phyloP scores from a whole-genome alignment of 2,888 invertebrate species.

The Xylophagus ater region DNA sequence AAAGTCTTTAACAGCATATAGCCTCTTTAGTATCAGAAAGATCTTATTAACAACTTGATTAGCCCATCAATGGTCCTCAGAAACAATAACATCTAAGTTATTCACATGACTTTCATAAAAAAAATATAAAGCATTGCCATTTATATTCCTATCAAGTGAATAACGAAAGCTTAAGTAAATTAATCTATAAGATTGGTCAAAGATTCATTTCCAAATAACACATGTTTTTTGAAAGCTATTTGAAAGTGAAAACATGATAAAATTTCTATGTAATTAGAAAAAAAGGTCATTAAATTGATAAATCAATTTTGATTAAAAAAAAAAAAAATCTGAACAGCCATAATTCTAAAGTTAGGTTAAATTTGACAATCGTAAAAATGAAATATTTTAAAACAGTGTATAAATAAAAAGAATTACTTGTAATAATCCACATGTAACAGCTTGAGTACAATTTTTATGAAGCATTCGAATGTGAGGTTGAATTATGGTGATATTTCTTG shows the following conservation, averaged over 20 bases:
- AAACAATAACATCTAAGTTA: too few relatives aligned
- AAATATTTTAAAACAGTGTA: neutral
- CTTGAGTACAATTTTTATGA: conserved; percentile 29
- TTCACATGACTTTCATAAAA: too few relatives aligned
- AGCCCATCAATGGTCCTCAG: too few relatives aligned
- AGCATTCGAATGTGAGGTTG: conserved; percentile 31
- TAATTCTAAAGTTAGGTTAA: conserved; percentile 7
- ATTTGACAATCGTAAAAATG: neutral
- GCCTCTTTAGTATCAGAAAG: too few relatives aligned
- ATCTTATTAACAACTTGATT: too few relatives aligned
- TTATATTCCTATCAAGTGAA: too few relatives aligned
- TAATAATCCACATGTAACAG: conserved; percentile 24
- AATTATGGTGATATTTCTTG: conserved; percentile 17
- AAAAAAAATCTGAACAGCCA: neutral
- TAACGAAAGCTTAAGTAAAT: too few relatives aligned
- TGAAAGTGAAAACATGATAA: neutral
- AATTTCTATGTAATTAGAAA: neutral
- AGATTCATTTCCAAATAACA: too few relatives aligned
- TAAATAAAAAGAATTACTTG: conserved; percentile 21
- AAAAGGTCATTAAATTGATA: neutral
- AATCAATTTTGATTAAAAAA: neutral
- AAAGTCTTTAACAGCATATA: too few relatives aligned
- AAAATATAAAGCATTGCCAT: too few relatives aligned
- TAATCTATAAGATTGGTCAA: too few relatives aligned
- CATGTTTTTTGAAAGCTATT: too few relatives aligned